Evolutionary conservation across 2,888 invertebrate genomes (phyloP).

Genomic region (Eretmocerus hayati): DNA sequence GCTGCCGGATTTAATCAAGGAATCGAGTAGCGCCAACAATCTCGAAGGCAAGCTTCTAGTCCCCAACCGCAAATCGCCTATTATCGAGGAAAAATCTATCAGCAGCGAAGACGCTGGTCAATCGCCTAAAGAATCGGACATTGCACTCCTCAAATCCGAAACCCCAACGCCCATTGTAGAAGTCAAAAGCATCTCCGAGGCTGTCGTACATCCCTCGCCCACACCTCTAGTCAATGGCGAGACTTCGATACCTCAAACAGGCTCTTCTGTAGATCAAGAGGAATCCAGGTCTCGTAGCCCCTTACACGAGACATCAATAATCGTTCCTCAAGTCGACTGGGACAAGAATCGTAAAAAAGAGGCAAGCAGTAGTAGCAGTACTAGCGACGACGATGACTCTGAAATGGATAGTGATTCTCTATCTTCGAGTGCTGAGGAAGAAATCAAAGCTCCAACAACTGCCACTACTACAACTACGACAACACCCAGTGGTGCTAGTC

Average conservation of each 20-base stretch:
- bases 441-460: background rate
- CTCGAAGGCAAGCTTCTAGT: background rate
- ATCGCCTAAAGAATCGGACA: slow-evolving; percentile 9
- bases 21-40: slow-evolving; percentile 37
- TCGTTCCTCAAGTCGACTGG: slow-evolving; percentile 56
- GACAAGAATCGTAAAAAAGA: slow-evolving; percentile 40
- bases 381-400: slow-evolving; percentile 46
- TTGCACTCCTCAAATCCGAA: slow-evolving; percentile 4
- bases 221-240: slow-evolving; percentile 9
- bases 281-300: slow-evolving; percentile 4
- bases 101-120: slow-evolving; percentile 4
- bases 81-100: slow-evolving; percentile 6
- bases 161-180: slow-evolving; percentile 11
- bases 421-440: slow-evolving; percentile 36
- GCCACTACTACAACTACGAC: slow-evolving; percentile 51
- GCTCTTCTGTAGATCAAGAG: no score
- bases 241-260: slow-evolving; percentile 36
- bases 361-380: slow-evolving; percentile 27
- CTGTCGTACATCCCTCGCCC: background rate
- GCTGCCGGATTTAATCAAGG: slow-evolving; percentile 42
- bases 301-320: slow-evolving; percentile 32
- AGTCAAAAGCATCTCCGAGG: background rate
- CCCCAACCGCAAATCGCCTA: slow-evolving; percentile 12
- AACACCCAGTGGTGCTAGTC: slow-evolving; percentile 46
- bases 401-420: slow-evolving; percentile 59